phyloP scores from a whole-genome alignment of 35 echinoderm and acorn worm species.

The Anneissia japonica region DNA sequence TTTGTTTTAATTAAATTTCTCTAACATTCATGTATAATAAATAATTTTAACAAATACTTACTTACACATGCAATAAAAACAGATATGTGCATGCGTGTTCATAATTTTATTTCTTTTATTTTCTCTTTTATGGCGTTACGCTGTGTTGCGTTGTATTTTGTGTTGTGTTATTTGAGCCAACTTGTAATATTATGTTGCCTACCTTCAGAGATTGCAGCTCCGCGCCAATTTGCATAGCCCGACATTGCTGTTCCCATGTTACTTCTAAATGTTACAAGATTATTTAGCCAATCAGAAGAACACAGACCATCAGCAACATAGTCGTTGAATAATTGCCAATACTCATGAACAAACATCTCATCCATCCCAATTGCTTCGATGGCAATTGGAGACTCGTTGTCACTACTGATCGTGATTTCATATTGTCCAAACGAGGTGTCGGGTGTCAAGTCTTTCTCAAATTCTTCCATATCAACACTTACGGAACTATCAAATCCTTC shows the following conservation, averaged over 20 bases:
- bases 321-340: conserved; percentile 23
- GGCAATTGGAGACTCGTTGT: background rate
- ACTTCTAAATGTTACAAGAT: background rate
- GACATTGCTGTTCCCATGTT: conserved; percentile 24
- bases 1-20: no score
- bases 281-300: conserved; percentile 12
- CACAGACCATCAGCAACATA: conserved; percentile 26
- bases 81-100: no score
- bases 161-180: no score
- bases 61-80: no score
- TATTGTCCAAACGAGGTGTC: background rate
- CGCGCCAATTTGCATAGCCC: conserved; percentile 19
- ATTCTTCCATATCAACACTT: background rate
- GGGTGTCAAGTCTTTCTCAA: background rate
- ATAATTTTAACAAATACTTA: no score
- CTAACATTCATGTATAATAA: no score
- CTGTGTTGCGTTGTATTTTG: no score
- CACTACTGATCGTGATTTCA: background rate
- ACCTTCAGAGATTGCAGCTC: background rate
- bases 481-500: background rate
- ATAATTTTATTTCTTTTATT: no score
- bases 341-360: conserved; percentile 26
- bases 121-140: no score
- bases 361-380: conserved; percentile 6
- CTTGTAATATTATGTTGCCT: background rate